A percentile compares a stretch with the other conserved stretches of the same genome.
Conservation (phyloP, 2,888 invertebrate species). For the Beris chalybata region DNA sequence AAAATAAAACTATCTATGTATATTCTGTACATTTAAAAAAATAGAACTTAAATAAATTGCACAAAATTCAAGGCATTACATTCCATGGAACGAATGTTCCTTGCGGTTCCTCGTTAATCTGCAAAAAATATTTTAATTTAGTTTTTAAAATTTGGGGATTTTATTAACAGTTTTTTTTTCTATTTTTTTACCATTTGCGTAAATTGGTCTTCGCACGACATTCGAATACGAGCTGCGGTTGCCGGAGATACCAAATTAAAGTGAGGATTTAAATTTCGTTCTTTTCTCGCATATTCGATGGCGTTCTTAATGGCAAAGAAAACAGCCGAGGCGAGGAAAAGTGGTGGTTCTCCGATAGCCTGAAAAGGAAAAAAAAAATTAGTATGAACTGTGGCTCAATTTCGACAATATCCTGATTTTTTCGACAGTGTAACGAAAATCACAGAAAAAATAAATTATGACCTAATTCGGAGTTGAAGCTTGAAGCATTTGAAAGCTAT, state of each 20-base stretch:
- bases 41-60: not conserved
- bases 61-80: conserved; percentile 58
- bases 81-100: conserved; percentile 46
- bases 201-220: conserved; percentile 85
- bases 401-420: too few species aligned
- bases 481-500: not conserved
- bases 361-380: conserved; percentile 52
- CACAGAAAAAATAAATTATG: too few species aligned
- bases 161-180: too few species aligned
- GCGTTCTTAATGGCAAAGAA: conserved; percentile 92
- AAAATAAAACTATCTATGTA: not conserved
- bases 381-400: too few species aligned
- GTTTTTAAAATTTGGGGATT: too few species aligned
- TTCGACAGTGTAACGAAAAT: too few species aligned
- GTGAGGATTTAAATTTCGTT: conserved; percentile 63
- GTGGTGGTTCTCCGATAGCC: conserved; percentile 95
- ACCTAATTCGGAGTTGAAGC: too few species aligned
- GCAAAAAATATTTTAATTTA: conserved; percentile 38
- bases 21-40: not conserved
- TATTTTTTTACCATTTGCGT: conserved; percentile 67
- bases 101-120: conserved; percentile 62
- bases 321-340: conserved; percentile 84
- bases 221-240: conserved; percentile 83
- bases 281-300: conserved; percentile 74
- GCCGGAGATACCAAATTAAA: conserved; percentile 82